A percentile compares a stretch with the other conserved stretches of the same genome.
phyloP scores from a whole-genome alignment of 2,113 vertebrate species.

The Noctilio leporinus region DNA sequence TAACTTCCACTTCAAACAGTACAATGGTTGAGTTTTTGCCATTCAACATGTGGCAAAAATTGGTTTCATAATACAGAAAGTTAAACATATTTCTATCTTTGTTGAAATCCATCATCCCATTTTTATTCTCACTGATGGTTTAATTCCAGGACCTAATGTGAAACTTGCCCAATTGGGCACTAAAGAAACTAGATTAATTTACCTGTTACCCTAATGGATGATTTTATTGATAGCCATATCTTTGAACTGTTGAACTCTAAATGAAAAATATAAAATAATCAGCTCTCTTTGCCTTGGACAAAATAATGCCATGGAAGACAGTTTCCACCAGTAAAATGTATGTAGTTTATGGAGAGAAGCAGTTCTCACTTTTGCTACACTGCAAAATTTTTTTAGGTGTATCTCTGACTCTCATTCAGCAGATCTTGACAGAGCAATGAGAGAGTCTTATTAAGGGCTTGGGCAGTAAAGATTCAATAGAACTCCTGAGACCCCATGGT shows the following conservation, averaged over 20 bases:
- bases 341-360: slow-evolving; percentile 30
- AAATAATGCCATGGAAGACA: background rate
- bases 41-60: background rate
- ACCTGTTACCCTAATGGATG: background rate
- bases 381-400: slow-evolving; percentile 36
- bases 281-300: background rate
- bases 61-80: background rate
- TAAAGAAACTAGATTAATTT: background rate
- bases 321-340: background rate
- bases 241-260: slow-evolving; percentile 13
- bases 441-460: slow-evolving; percentile 53
- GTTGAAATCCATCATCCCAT: background rate
- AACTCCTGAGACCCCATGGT: slow-evolving; percentile 27
- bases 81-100: slow-evolving; percentile 3
- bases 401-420: slow-evolving; percentile 30
- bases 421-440: slow-evolving; percentile 45
- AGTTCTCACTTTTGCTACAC: slow-evolving; percentile 31
- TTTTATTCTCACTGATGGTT: slow-evolving; percentile 21
- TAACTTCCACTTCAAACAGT: background rate
- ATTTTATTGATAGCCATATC: slow-evolving; percentile 14
- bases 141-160: background rate
- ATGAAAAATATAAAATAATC: slow-evolving; percentile 10
- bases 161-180: background rate
- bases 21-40: background rate
- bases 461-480: slow-evolving; percentile 36